Evolutionary conservation across 2,888 invertebrate genomes (phyloP).

Genomic region (Nomada fucata): DNA sequence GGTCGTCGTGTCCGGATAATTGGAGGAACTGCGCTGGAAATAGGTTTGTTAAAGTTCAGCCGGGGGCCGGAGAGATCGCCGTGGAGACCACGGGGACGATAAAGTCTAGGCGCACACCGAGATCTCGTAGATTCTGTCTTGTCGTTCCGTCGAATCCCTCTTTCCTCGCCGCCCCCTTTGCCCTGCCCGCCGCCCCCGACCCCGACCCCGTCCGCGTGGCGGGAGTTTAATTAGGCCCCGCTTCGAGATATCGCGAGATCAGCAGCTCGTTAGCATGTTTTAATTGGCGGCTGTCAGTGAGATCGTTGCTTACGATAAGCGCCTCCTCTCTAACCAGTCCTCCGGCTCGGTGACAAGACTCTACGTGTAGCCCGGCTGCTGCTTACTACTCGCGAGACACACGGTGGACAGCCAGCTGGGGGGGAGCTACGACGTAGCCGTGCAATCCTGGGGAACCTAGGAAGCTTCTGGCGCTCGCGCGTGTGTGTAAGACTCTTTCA

Average conservation of each 20-base stretch:
- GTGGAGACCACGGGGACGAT: conserved; percentile 54
- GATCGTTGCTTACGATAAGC: conserved; percentile 80
- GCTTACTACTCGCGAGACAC: conserved; percentile 70
- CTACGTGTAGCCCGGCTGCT: conserved; percentile 72
- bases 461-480: conserved; percentile 50
- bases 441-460: conserved; percentile 48
- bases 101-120: conserved; percentile 64
- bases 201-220: conserved; percentile 61
- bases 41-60: conserved; percentile 69
- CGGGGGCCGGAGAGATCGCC: conserved; percentile 55
- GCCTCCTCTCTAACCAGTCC: conserved; percentile 77
- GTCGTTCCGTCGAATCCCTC: conserved; percentile 55
- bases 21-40: conserved; percentile 62
- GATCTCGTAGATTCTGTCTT: conserved; percentile 69
- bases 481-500: conserved; percentile 39
- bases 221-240: conserved; percentile 82
- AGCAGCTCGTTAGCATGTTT: conserved; percentile 84
- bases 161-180: conserved; percentile 47
- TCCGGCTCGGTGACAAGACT: conserved; percentile 77
- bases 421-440: conserved; percentile 36
- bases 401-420: conserved; percentile 37
- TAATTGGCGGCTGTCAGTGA: conserved; percentile 83
- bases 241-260: conserved; percentile 81
- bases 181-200: conserved; percentile 47
- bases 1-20: conserved; percentile 48